Conservation (phyloP, 1,140 invertebrate genomes). For the Nixonia krombeini region DNA sequence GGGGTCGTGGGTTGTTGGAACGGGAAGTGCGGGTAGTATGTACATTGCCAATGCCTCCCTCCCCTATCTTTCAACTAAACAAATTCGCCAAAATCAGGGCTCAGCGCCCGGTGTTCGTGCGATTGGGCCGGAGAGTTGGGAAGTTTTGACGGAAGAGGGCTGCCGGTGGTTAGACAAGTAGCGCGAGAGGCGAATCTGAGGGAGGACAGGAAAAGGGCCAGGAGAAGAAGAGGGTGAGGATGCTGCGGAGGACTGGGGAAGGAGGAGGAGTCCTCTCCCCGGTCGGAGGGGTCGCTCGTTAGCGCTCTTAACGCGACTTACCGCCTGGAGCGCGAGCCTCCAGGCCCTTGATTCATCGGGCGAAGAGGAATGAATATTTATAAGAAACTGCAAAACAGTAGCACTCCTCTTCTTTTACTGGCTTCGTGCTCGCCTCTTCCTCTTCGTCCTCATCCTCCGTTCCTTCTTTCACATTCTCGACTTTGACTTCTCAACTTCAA, state of each 20-base stretch:
- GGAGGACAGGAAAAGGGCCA: background rate
- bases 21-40: too few species aligned
- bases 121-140: too few species aligned
- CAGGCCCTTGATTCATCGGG: slow-evolving; percentile 65
- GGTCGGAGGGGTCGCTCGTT: slow-evolving; percentile 67
- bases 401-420: slow-evolving; percentile 20
- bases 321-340: slow-evolving; percentile 64
- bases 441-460: slow-evolving; percentile 3
- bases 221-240: slow-evolving; percentile 33
- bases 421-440: slow-evolving; percentile 3
- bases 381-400: slow-evolving; percentile 70
- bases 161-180: too few species aligned
- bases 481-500: slow-evolving; percentile 29
- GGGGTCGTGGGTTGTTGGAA: too few species aligned
- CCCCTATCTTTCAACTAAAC: too few species aligned
- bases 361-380: slow-evolving; percentile 69
- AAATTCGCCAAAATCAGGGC: too few species aligned
- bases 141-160: too few species aligned
- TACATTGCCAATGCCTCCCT: too few species aligned
- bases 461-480: background rate
- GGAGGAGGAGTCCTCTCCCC: slow-evolving; percentile 57
- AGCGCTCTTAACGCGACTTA: slow-evolving; percentile 67
- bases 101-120: too few species aligned
- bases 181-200: background rate
- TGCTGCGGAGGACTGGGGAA: slow-evolving; percentile 7